Conservation (phyloP, 1,140 invertebrate genomes). For the Oscheius sp. region DNA sequence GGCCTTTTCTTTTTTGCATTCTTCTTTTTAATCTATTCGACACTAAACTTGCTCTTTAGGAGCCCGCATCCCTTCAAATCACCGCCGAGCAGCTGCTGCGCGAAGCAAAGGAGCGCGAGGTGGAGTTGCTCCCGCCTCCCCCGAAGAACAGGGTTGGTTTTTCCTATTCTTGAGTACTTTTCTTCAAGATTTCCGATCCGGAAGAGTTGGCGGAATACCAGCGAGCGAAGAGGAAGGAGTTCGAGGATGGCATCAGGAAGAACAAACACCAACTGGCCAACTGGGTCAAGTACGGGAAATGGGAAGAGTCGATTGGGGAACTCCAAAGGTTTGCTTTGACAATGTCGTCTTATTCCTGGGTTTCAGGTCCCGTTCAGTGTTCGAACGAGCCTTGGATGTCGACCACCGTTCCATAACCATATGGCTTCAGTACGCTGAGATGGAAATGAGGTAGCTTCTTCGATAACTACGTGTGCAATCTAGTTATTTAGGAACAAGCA, state of each 20-base stretch:
- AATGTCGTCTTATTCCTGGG: neutral
- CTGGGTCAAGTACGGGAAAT: conserved; percentile 98
- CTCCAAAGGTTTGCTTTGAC: conserved; percentile 67
- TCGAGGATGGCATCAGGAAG: conserved; percentile 96
- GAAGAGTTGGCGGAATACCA: conserved; percentile 66
- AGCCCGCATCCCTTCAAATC: conserved; percentile 97
- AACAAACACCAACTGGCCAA: conserved; percentile 84
- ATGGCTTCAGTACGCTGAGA: conserved; percentile 98
- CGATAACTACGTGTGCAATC: neutral
- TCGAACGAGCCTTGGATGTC: conserved; percentile 92
- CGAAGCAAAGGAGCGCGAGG: conserved; percentile 96
- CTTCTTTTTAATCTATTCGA: neutral
- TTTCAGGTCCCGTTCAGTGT: conserved; percentile 76
- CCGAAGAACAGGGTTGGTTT: conserved; percentile 82
- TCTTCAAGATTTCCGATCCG: conserved; percentile 82
- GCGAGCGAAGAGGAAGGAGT: conserved; percentile 65
- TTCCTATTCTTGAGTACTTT: neutral
- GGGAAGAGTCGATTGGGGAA: conserved; percentile 98
- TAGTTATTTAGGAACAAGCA: conserved; percentile 62
- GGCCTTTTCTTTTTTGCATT: neutral
- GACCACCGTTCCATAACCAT: conserved; percentile 84
- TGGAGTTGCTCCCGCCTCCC: conserved; percentile 95
- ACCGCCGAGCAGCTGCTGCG: conserved; percentile 95
- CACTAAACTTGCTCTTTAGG: conserved; percentile 70
- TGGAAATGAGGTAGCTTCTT: conserved; percentile 82